Evolutionary conservation across 2,888 invertebrate genomes (phyloP).

Genomic region (Acholoe squamosa): DNA sequence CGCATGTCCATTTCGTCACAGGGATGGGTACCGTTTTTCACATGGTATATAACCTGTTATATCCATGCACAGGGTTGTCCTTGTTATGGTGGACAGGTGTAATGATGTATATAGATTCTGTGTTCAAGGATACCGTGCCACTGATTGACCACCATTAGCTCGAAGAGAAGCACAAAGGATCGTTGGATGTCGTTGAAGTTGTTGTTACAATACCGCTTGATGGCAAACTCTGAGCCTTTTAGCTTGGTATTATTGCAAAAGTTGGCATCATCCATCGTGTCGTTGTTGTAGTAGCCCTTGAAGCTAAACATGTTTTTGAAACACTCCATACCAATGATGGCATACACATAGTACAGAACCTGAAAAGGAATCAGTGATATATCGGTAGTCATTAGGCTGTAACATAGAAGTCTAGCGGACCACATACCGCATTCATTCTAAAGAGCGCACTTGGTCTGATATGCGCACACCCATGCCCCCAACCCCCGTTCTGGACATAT

Average conservation of each 20-base stretch:
- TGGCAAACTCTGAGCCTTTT: slow-evolving; percentile 82
- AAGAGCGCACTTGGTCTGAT: no score
- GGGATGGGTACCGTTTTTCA: no score
- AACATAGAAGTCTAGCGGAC: no score
- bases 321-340: slow-evolving; percentile 84
- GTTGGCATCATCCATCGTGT: slow-evolving; percentile 66
- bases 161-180: slow-evolving; percentile 84
- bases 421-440: no score
- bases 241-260: slow-evolving; percentile 81
- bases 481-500: no score
- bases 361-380: slow-evolving; percentile 70
- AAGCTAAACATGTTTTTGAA: slow-evolving; percentile 81
- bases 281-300: slow-evolving; percentile 75
- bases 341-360: slow-evolving; percentile 84
- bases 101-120: no score
- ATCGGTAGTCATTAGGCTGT: not conserved
- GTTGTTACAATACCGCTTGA: slow-evolving; percentile 83
- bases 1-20: no score
- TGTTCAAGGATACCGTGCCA: slow-evolving; percentile 84
- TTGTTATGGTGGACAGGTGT: no score
- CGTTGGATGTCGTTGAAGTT: slow-evolving; percentile 84
- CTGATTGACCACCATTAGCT: slow-evolving; percentile 85
- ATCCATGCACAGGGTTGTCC: no score
- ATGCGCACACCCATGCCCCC: no score
- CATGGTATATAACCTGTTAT: no score